Base-by-base conservation (phyloP, 2,888 invertebrate genomes). In the Notodonta ziczac region DNA sequence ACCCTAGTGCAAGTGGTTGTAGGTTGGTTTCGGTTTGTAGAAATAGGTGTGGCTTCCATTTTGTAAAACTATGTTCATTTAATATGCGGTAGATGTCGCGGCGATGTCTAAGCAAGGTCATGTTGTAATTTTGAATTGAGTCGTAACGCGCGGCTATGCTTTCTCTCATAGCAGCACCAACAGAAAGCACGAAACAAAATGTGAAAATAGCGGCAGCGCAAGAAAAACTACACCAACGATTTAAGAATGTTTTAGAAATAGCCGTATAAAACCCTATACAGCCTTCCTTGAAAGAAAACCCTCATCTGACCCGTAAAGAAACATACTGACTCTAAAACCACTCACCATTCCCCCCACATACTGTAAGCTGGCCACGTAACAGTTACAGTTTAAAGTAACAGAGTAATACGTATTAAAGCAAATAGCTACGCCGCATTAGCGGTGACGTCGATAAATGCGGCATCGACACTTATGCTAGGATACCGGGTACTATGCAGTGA, bases 341-440 rank as follows among this genome's bases (percentile, higher is more conserved):
- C 39, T 54, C 8, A 39, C 39, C 32, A 39, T 54, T 56, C 4
- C 24, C 9, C 4, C 16, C 51, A n/a, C 58, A 62, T 61, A 53
- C 55, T 46, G 60, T n/a, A 59, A 62, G 58, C 57, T 39, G 16
- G 42, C 64, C 66, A 81, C 80, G 76, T 79, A 67, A 71, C 76
- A 73, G 78, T 79, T 79, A 78, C 72, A 72, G 75, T 81, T 85
- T 83, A 82, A 83, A 83, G 82, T 81, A 78, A 82, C 79, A 77
- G 77, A 84, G 84, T 83, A 76, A 82, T 84, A 84, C 84, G 76
- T 86, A 84, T 86, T 86, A 85, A 73, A 66, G 80, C 67, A 77
- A 86, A 87, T 86, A 82, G 83, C 82, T 77, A 58, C 67, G 66
- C 73, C 81, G 83, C 85, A 87, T 88, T 88, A 87, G 79, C 46